Conservation (phyloP, 2,888 invertebrate species). For the Meteorus colon region DNA sequence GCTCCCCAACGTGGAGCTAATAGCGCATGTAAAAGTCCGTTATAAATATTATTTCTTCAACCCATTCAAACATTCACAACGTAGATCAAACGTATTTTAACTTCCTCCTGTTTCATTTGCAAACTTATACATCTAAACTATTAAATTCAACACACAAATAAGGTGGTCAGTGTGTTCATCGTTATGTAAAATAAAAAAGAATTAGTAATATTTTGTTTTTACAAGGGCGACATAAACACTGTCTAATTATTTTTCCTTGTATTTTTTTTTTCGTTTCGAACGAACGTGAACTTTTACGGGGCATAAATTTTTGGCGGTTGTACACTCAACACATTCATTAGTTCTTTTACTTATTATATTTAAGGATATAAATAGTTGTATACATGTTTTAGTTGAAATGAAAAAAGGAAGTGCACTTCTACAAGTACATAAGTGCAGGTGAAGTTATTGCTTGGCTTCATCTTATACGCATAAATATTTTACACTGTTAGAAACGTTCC, state of each 20-base stretch:
- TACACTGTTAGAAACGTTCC: background rate
- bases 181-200: background rate
- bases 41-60: background rate
- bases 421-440: constrained; percentile 46
- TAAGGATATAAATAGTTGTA: background rate
- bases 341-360: constrained; percentile 35
- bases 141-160: background rate
- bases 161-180: constrained; percentile 1
- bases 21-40: constrained; percentile 36
- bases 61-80: background rate
- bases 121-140: background rate
- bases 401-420: constrained; percentile 40
- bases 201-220: no score
- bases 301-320: constrained; percentile 56
- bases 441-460: constrained; percentile 45
- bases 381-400: background rate
- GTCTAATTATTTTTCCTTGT: background rate
- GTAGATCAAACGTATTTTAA: background rate
- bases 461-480: constrained; percentile 5
- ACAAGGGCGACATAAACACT: no score
- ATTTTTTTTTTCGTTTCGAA: background rate
- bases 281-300: constrained; percentile 52
- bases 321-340: constrained; percentile 34
- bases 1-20: constrained; percentile 35
- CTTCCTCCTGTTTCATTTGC: background rate